These are phyloP conservation scores for Rhyacophila evoluta DNA, from an alignment of 2,888 invertebrate species.

Conservation along the genomic window DNA sequence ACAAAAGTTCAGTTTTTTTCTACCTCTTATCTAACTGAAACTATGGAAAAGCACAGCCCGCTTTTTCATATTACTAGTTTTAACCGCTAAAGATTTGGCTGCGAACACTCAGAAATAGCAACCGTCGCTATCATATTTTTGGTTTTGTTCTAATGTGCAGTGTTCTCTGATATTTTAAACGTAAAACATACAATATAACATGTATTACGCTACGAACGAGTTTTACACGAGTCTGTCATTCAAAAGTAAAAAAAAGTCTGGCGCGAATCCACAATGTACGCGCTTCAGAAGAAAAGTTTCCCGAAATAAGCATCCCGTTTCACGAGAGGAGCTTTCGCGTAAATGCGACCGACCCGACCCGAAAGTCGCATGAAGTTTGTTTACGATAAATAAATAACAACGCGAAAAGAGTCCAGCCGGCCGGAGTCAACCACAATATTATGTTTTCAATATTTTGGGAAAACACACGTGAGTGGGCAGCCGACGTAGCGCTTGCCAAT, in stretches of 20 bases:
- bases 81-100: too few species aligned
- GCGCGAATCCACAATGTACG: background rate
- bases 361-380: background rate
- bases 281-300: background rate
- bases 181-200: too few species aligned
- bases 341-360: background rate
- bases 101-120: too few species aligned
- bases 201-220: too few species aligned
- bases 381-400: constrained; percentile 15
- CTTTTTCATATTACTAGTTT: too few species aligned
- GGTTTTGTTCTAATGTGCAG: too few species aligned
- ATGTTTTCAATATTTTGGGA: constrained; percentile 11
- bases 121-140: too few species aligned
- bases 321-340: background rate
- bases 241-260: background rate
- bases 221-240: background rate
- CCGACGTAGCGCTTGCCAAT: background rate
- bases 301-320: background rate
- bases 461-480: background rate
- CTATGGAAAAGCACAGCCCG: too few species aligned
- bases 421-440: background rate
- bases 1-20: too few species aligned
- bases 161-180: too few species aligned
- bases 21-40: too few species aligned
- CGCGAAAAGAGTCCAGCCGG: background rate